Percentiles rank a stretch among this genome's conserved stretches.
Evolutionary conservation across 2,797 vertebrate species (phyloP).

Genomic region (Pampus argenteus): DNA sequence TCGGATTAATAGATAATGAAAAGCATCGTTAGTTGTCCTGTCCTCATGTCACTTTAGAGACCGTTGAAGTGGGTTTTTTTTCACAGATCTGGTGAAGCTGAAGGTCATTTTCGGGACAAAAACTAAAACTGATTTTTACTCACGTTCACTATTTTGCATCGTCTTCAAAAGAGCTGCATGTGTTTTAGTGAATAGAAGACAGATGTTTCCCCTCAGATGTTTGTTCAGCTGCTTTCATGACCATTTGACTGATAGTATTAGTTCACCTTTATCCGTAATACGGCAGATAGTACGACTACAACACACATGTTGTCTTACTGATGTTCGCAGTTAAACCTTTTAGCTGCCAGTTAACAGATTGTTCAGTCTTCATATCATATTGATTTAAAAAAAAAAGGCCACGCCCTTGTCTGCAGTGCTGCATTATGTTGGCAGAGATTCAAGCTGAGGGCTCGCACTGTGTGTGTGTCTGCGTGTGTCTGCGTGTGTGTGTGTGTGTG

Average conservation of each 20-base stretch:
- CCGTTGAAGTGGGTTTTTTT: neutral
- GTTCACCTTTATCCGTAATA: neutral
- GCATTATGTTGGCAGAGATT: conserved; percentile 69
- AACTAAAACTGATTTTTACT: neutral
- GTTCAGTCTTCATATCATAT: conserved; percentile 12
- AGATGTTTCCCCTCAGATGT: neutral
- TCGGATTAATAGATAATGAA: neutral
- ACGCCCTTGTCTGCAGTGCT: conserved; percentile 72
- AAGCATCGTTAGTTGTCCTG: neutral
- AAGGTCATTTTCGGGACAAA: neutral
- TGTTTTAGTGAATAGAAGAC: neutral
- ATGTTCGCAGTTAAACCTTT: neutral
- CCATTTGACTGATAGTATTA: neutral
- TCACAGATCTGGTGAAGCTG: neutral
- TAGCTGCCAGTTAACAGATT: neutral
- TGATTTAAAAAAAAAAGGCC: conserved; percentile 46
- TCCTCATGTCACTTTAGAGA: neutral
- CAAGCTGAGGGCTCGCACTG: conserved; percentile 43
- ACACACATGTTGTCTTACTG: neutral
- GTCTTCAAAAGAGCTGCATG: neutral
- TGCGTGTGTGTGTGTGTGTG: conserved; percentile 7
- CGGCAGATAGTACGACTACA: neutral
- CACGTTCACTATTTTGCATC: neutral
- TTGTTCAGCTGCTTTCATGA: neutral
- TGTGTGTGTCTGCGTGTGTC: conserved; percentile 8